Evolutionary conservation across 1,140 invertebrate genomes (phyloP).

Genomic region (Drosophila varians): DNA sequence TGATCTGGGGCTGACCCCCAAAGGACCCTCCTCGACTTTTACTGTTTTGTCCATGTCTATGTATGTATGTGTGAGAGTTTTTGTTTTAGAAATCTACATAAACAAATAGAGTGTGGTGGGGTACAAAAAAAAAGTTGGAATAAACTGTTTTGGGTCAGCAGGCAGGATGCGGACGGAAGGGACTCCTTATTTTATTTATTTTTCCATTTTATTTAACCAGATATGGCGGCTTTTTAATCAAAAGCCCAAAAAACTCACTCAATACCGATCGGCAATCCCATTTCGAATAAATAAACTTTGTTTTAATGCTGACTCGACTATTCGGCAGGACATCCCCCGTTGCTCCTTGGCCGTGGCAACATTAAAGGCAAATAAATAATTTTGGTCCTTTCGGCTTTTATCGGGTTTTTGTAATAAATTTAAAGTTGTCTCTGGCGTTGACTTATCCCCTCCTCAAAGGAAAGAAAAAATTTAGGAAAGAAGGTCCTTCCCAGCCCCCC

Average conservation of each 20-base stretch:
- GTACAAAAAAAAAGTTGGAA: background rate
- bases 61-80: slow-evolving; percentile 58
- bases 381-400: slow-evolving; percentile 27
- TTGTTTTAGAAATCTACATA: slow-evolving; percentile 55
- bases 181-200: background rate
- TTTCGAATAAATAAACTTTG: slow-evolving; percentile 59
- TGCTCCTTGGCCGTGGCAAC: too few species aligned
- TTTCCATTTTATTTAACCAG: background rate
- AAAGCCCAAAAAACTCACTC: slow-evolving; percentile 14
- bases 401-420: slow-evolving; percentile 67
- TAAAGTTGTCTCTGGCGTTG: slow-evolving; percentile 47
- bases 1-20: slow-evolving; percentile 26
- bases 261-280: slow-evolving; percentile 2
- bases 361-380: slow-evolving; percentile 67
- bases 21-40: slow-evolving; percentile 16
- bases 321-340: slow-evolving; percentile 12
- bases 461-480: too few species aligned
- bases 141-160: background rate
- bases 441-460: slow-evolving; percentile 10
- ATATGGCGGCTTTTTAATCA: slow-evolving; percentile 32
- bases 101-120: slow-evolving; percentile 57
- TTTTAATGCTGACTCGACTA: slow-evolving; percentile 57
- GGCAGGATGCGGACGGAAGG: background rate
- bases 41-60: slow-evolving; percentile 49
- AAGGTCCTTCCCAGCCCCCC: background rate